These are phyloP conservation scores for Agriopis leucophaearia DNA, from an alignment of 2,888 invertebrate species.

Conservation along the genomic window DNA sequence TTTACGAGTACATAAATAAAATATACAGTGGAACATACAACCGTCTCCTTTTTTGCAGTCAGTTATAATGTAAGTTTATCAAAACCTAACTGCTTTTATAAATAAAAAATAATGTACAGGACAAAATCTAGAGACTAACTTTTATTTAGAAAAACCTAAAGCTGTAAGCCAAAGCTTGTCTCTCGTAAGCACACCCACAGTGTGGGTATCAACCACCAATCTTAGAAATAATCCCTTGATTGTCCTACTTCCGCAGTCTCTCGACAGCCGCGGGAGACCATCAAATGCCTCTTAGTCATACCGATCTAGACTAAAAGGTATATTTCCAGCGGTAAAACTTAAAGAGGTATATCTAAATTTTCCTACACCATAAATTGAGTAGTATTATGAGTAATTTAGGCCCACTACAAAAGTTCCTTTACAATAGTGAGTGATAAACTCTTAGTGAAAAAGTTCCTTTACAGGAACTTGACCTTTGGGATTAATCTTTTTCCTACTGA, in stretches of 20 bases:
- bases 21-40: too few species aligned
- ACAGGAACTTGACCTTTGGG: background rate
- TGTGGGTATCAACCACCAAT: slow-evolving; percentile 15
- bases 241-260: slow-evolving; percentile 1
- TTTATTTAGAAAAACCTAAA: too few species aligned
- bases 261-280: background rate
- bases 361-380: background rate
- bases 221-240: slow-evolving; percentile 31
- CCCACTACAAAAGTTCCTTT: background rate
- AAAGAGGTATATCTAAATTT: background rate
- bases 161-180: too few species aligned
- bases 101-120: too few species aligned
- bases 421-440: background rate
- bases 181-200: background rate
- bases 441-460: slow-evolving; percentile 3
- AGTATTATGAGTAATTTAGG: background rate
- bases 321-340: background rate
- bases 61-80: too few species aligned
- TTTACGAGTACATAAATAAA: too few species aligned
- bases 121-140: background rate
- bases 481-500: background rate
- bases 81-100: too few species aligned
- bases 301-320: background rate
- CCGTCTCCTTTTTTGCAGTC: too few species aligned
- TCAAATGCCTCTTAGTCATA: slow-evolving; percentile 8